Conservation (phyloP, 2,797 vertebrate genomes). For the Thripadectes ignobilis region DNA sequence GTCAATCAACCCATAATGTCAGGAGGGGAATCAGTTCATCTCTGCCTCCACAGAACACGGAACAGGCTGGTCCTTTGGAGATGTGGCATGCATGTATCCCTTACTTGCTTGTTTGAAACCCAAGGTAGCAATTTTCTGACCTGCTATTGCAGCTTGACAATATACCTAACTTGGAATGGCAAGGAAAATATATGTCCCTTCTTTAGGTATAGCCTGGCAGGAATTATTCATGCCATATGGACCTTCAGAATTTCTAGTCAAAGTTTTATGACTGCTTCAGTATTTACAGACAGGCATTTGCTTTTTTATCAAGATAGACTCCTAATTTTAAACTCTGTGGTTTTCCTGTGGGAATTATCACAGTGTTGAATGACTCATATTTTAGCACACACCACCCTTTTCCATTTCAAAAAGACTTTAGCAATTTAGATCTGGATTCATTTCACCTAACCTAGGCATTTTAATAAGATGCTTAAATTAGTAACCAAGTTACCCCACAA, state of each 20-base stretch:
- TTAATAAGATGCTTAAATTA: constrained; percentile 55
- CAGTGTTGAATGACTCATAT: constrained; percentile 37
- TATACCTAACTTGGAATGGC: not conserved
- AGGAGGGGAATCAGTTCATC: not conserved
- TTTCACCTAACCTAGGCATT: constrained; percentile 37
- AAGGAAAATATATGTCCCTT: not conserved
- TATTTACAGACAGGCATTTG: not conserved
- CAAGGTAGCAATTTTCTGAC: not conserved
- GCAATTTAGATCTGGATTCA: constrained; percentile 38
- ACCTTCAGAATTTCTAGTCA: not conserved
- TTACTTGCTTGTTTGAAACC: not conserved
- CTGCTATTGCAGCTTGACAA: not conserved
- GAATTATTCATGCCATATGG: not conserved
- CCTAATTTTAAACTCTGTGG: constrained; percentile 6
- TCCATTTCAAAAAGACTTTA: constrained; percentile 27
- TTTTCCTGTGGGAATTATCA: constrained; percentile 42
- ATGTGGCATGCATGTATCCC: not conserved
- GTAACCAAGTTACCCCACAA: constrained; percentile 32
- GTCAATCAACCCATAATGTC: not conserved
- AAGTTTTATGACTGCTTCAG: not conserved
- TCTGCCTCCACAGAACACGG: not conserved
- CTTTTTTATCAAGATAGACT: constrained; percentile 16
- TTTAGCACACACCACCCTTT: not conserved
- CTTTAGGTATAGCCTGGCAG: not conserved
- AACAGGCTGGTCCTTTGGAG: not conserved